Conservation (phyloP, 2,888 invertebrate species). For the Lycophotia porphyrea region DNA sequence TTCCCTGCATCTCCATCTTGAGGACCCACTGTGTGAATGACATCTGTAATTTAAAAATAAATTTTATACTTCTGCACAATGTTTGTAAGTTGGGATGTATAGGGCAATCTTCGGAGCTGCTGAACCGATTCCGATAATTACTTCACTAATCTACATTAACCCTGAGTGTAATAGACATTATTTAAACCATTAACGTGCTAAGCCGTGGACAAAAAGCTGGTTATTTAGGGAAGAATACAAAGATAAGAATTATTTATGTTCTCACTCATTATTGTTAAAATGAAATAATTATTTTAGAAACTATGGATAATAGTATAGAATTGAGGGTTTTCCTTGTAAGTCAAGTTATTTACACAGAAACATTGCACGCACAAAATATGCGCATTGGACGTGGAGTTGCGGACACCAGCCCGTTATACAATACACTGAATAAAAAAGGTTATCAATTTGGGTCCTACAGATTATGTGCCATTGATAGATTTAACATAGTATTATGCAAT, state of each 20-base stretch:
- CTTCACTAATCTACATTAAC: not conserved
- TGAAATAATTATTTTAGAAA: not conserved
- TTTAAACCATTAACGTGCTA: not conserved
- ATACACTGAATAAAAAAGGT: too few species aligned
- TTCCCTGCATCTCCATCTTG: conserved; percentile 92
- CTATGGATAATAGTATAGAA: not conserved
- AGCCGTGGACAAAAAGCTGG: not conserved
- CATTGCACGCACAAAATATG: too few species aligned
- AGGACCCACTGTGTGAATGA: conserved; percentile 97
- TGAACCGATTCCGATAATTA: not conserved
- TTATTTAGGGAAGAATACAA: not conserved
- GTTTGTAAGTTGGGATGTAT: not conserved
- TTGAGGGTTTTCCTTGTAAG: not conserved
- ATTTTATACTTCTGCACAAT: not conserved
- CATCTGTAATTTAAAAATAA: conserved; percentile 90
- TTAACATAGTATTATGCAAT: not conserved
- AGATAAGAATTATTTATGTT: not conserved
- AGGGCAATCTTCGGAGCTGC: not conserved
- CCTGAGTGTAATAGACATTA: not conserved
- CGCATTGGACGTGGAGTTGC: too few species aligned
- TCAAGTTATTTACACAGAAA: not conserved
- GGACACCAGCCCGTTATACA: too few species aligned
- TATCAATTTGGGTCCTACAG: conserved; percentile 23
- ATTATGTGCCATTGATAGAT: not conserved
- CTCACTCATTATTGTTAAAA: not conserved